phyloP scores from a whole-genome alignment of 2,113 vertebrate genomes.

The Chionomys nivalis region DNA sequence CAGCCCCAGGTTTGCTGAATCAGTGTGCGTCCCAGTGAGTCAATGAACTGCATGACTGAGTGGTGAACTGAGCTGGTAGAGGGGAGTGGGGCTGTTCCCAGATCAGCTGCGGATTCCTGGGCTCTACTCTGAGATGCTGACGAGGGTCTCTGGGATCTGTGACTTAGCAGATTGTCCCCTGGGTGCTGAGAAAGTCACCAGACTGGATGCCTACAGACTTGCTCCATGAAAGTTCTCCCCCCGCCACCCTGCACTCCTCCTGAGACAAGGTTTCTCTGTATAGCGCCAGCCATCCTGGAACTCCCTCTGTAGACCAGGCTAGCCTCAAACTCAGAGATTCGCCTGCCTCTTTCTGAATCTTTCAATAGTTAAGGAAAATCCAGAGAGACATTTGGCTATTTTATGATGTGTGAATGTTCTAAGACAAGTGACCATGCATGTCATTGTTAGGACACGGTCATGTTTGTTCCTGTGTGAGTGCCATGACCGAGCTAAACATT shows the following conservation, averaged over 20 bases:
- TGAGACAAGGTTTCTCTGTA: background rate
- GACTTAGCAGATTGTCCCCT: background rate
- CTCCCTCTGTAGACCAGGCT: background rate
- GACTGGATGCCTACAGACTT: background rate
- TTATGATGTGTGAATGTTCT: background rate
- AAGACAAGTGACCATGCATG: background rate
- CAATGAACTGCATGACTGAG: background rate
- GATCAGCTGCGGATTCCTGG: background rate
- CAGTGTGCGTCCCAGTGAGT: background rate
- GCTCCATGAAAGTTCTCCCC: background rate
- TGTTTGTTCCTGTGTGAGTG: background rate
- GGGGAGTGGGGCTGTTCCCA: background rate
- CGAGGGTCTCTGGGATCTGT: background rate
- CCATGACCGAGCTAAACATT: background rate
- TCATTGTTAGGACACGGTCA: background rate
- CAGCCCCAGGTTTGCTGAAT: background rate
- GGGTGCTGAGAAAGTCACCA: background rate
- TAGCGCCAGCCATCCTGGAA: background rate
- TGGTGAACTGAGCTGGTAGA: background rate
- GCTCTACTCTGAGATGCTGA: background rate
- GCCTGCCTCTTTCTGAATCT: background rate
- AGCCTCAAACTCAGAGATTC: background rate
- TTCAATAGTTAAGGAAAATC: background rate
- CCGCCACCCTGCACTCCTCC: rapidly evolving
- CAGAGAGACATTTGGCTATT: background rate